Evolutionary conservation across 2,888 invertebrate species (phyloP), one percentile per base, ranked within the genome.

Genomic region (Plagiodera versicolora): DNA sequence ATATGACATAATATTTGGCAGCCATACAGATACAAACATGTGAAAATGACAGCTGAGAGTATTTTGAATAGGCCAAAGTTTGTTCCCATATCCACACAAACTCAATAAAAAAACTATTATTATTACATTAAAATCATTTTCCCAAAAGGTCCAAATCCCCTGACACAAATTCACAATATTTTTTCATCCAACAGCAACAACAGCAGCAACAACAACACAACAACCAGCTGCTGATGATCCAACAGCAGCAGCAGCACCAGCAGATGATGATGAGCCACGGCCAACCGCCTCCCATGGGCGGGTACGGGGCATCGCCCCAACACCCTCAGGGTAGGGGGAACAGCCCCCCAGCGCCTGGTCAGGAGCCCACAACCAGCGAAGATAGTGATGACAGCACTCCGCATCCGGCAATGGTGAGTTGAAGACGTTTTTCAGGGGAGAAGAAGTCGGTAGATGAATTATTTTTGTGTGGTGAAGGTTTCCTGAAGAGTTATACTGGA

Each of bases 331-430:
- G 88, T 63, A 83, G 86, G 60, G 88, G 88, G 10, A 88, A 88
- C 30, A 84, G 83, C 71, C 83, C 85, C 30, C 82, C 84, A 10
- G 80, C 82, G 58, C 81, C 79, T 9, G 81, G 82, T 19, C 82
- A 83, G 56, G 85, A 85, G 72, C 87, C 87, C 5, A 90, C 90
- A 52, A 93, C 92, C 32, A 92, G 91, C 79, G 93, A 93, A 79
- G 93, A 93, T 77, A 92, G 92, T 71, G 93, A 94, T 81, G 93
- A 94, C 76, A 90, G 89, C 79, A 85, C 86, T 32, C 90, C 90
- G 56, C 90, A 90, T 78, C 82, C 85, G 28, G 85, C 83, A 16
- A 83, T 86, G 81, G 86, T 85, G 69, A 81, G 81, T 75, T 11
- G 32, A 35, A 28, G 39, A 14, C n/a, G 10, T 39, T 39, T 39